Base-by-base conservation (phyloP, 2,797 vertebrate genomes). In the Cossypha dichroa region DNA sequence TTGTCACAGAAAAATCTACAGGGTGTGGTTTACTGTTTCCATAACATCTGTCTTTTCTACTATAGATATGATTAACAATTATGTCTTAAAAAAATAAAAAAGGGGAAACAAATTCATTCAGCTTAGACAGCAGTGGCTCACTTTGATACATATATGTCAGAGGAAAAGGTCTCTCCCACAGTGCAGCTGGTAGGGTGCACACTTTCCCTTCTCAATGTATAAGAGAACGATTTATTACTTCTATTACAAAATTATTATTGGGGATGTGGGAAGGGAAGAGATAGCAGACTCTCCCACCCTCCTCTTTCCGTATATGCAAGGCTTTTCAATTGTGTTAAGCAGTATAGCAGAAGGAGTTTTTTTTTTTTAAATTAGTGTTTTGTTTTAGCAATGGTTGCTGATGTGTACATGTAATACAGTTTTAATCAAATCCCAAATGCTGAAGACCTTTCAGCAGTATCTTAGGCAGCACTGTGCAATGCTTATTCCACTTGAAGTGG, bases 401-500 rank as follows among this genome's bases (percentile, higher is more conserved):
- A 96, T 98, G 91, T 97, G 96, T 93, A 97, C 95, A 82, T 96
- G 91, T 96, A 98, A 97, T 97, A 97, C 95, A 97, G 98, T 97
- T 98, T 97, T 98, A 98, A 98, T 98, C 98, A 98, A 98, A 98
- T 98, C 98, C 97, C 97, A 97, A 96, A 98, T 96, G 98, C 97
- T 93, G 96, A 97, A 98, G 98, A 97, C 98, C 97, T 98, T 98
- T 98, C 97, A 98, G 97, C 96, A 94, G 76, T 93, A 97, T 98
- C 98, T 98, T 97, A 98, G 97, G 94, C 97, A 97, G 96, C 89
- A 91, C 93, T 95, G 95, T 96, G 96, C 97, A 98, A 97, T 98
- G 98, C 97, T 98, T 98, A 98, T 98, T 98, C 98, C 97, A 98
- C 97, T 98, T 98, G 98, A 98, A 99, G 98, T 99, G 98, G 98